Conservation (phyloP, 2,888 invertebrate genomes). For the Protonemura montana region DNA sequence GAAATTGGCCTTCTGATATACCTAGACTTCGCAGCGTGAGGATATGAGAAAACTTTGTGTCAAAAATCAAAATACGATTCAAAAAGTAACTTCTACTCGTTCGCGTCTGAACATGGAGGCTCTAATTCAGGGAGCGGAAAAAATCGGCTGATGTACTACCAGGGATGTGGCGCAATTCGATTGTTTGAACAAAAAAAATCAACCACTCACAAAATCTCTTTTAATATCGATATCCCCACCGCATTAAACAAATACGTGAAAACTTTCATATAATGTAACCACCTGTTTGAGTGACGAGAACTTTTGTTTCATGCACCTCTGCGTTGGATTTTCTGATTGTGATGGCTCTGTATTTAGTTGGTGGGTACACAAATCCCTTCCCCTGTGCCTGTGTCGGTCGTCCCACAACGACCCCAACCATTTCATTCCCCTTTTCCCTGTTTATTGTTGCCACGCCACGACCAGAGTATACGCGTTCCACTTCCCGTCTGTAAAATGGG, state of each 20-base stretch:
- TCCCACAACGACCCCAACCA: background rate
- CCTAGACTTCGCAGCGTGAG: too few species aligned
- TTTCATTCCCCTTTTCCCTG: background rate
- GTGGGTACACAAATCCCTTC: background rate
- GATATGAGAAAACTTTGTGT: too few species aligned
- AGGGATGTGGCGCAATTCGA: background rate
- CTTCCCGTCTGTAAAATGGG: background rate
- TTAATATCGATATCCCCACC: background rate
- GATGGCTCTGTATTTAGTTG: background rate
- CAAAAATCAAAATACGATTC: too few species aligned
- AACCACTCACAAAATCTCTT: background rate
- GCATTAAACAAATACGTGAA: background rate
- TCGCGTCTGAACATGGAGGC: too few species aligned
- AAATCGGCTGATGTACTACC: too few species aligned
- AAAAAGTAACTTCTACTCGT: too few species aligned
- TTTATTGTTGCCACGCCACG: background rate
- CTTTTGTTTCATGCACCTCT: background rate
- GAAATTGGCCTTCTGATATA: too few species aligned
- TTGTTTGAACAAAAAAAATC: background rate
- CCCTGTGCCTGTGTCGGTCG: background rate
- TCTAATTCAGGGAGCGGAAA: too few species aligned
- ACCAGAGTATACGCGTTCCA: too few species aligned
- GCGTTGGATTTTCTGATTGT: background rate
- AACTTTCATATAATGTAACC: slow-evolving; percentile 1
- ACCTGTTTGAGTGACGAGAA: slow-evolving; percentile 12